These are phyloP conservation scores for Nycticorax nycticorax DNA, from an alignment of 2,113 vertebrate genomes.

Conservation along the genomic window DNA sequence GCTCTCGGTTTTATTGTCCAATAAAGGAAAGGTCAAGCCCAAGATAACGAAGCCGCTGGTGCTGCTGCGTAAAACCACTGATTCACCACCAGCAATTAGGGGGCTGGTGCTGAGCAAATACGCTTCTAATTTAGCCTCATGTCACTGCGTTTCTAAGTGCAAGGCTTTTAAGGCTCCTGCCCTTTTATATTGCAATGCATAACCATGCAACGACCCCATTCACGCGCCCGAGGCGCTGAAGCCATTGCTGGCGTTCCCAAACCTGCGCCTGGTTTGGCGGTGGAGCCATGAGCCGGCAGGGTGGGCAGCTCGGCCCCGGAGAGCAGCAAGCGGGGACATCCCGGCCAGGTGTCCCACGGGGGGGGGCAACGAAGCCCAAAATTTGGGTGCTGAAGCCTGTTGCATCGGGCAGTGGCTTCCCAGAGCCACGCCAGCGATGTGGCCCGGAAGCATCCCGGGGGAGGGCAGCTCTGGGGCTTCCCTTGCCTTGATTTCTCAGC, in stretches of 20 bases:
- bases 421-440: accelerated
- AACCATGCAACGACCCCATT: accelerated
- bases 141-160: background rate
- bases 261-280: background rate
- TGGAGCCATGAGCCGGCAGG: accelerated
- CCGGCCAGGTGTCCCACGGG: too few species aligned
- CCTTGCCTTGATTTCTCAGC: background rate
- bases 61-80: background rate
- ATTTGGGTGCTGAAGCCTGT: background rate
- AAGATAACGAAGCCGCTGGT: background rate
- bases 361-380: background rate
- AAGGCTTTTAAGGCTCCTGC: background rate
- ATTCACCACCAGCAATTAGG: background rate
- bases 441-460: background rate
- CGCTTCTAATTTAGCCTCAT: background rate
- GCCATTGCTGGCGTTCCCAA: background rate
- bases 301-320: background rate
- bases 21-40: slow-evolving; percentile 46
- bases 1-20: background rate
- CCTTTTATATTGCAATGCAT: background rate
- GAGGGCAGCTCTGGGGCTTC: accelerated
- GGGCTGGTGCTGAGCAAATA: background rate
- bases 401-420: background rate
- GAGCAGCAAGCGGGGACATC: background rate
- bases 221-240: accelerated